phyloP scores from a whole-genome alignment of 2,797 vertebrate genomes.

The Meriones psammophilus region DNA sequence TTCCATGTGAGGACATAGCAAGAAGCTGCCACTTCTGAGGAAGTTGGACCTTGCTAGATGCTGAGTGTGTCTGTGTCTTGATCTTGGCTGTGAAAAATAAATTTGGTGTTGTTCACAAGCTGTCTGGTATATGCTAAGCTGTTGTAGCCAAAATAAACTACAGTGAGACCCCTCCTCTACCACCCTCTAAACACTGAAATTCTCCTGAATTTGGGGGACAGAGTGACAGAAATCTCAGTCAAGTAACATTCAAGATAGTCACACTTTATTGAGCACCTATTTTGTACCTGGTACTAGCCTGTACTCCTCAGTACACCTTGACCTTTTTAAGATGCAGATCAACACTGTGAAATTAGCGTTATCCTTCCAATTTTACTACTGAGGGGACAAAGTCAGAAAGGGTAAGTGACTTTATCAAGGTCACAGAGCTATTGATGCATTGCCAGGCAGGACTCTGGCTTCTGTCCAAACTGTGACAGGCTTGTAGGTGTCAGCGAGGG shows the following conservation, averaged over 20 bases:
- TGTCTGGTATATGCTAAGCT: not conserved
- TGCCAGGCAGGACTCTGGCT: not conserved
- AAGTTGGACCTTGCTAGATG: not conserved
- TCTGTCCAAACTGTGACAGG: not conserved
- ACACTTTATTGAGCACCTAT: not conserved
- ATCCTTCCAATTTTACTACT: not conserved
- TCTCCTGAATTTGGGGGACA: not conserved
- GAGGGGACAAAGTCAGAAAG: conserved; percentile 40
- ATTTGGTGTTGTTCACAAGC: not conserved
- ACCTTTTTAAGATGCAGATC: not conserved
- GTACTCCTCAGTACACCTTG: not conserved
- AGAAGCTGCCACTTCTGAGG: not conserved
- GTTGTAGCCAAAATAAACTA: not conserved
- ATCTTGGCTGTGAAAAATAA: not conserved
- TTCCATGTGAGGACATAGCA: not conserved
- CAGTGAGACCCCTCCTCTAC: not conserved
- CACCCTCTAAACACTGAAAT: not conserved
- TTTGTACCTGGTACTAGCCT: not conserved
- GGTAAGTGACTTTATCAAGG: conserved; percentile 4
- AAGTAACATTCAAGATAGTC: not conserved
- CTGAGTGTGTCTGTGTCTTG: not conserved
- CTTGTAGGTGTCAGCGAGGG: not conserved
- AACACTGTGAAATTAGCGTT: not conserved
- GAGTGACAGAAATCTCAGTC: not conserved
- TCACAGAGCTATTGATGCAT: not conserved